phyloP scores from a whole-genome alignment of 2,888 invertebrate species.

The Cantharis rustica region DNA sequence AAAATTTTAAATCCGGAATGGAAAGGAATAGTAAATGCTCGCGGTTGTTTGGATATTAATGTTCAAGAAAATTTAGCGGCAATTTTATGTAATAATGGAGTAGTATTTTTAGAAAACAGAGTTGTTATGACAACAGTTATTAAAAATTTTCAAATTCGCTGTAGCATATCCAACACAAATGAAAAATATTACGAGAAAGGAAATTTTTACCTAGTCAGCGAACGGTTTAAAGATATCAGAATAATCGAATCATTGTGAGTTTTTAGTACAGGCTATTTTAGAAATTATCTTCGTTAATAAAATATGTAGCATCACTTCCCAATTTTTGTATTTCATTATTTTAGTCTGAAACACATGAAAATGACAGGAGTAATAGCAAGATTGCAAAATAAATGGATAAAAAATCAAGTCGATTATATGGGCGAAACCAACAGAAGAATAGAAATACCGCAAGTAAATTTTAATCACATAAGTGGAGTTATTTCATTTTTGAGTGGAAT shows the following conservation, averaged over 20 bases:
- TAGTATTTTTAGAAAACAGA: conserved; percentile 53
- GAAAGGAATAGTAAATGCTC: conserved; percentile 48
- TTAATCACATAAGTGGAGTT: conserved; percentile 45
- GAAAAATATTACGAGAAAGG: conserved; percentile 40
- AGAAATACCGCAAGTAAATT: conserved; percentile 43
- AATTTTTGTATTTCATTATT: conserved; percentile 27
- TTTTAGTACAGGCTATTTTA: not conserved
- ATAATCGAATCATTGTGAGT: conserved; percentile 32
- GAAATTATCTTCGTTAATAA: not conserved
- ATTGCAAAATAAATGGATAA: conserved; percentile 52
- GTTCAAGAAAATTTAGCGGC: conserved; percentile 42
- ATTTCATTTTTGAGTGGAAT: conserved; percentile 39
- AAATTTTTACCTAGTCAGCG: conserved; percentile 35
- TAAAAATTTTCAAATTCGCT: conserved; percentile 38
- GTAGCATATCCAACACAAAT: conserved; percentile 38
- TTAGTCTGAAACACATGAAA: conserved; percentile 50
- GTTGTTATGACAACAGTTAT: conserved; percentile 46
- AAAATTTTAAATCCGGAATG: conserved; percentile 42
- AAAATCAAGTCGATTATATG: conserved; percentile 23
- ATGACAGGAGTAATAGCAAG: conserved; percentile 52
- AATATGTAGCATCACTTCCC: not conserved
- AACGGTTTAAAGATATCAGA: conserved; percentile 16
- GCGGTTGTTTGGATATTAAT: conserved; percentile 50
- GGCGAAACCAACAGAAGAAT: conserved; percentile 17
- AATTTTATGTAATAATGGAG: conserved; percentile 49